phyloP scores from a whole-genome alignment of 2,797 vertebrate genomes.

The Pipistrellus pipistrellus region DNA sequence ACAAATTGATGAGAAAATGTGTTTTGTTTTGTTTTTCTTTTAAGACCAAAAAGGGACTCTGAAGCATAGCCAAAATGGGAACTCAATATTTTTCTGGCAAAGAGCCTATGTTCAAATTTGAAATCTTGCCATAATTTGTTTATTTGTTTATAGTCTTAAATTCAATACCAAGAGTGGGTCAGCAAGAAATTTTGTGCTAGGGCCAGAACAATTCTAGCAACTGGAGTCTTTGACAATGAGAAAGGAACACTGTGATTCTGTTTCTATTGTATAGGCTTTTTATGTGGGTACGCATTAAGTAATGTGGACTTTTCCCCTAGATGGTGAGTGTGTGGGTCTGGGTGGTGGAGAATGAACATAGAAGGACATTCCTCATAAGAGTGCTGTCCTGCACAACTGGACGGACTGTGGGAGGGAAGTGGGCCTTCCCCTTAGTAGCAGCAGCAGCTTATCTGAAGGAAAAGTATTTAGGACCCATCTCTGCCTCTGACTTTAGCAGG shows the following conservation, averaged over 20 bases:
- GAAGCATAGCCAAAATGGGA: slow-evolving; percentile 48
- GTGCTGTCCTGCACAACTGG: background rate
- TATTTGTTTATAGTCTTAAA: slow-evolving; percentile 40
- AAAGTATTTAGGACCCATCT: background rate
- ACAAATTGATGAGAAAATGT: slow-evolving; percentile 70
- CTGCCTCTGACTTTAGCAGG: background rate
- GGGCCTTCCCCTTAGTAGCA: background rate
- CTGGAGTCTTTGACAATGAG: background rate
- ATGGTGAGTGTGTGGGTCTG: background rate
- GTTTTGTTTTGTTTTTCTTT: slow-evolving; percentile 62
- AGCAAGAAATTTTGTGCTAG: background rate
- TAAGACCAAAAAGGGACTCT: slow-evolving; percentile 41
- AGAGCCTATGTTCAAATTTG: slow-evolving; percentile 29
- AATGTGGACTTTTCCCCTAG: background rate
- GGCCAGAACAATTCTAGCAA: background rate
- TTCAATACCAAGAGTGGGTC: background rate
- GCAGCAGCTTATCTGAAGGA: background rate
- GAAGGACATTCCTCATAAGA: background rate
- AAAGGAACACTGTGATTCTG: background rate
- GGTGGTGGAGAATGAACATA: background rate
- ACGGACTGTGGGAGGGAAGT: background rate
- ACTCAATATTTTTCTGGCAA: slow-evolving; percentile 52
- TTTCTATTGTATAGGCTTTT: background rate
- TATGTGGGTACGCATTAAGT: background rate
- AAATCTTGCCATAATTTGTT: slow-evolving; percentile 50